phyloP scores from a whole-genome alignment of 2,888 invertebrate species.

The Ryuthela nishihirai region DNA sequence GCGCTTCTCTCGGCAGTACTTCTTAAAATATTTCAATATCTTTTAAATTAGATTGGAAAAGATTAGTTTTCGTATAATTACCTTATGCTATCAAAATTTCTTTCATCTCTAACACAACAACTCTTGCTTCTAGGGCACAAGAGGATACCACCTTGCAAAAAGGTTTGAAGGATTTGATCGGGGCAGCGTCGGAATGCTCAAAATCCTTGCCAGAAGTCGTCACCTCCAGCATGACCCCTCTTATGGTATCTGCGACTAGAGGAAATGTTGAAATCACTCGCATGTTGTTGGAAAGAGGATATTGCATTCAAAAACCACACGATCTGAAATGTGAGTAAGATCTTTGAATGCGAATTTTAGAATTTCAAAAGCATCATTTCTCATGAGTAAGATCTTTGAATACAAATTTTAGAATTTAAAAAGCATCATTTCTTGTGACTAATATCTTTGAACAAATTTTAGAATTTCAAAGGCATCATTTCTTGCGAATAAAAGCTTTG shows the following conservation, averaged over 20 bases:
- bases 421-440: no score
- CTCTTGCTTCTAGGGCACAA: no score
- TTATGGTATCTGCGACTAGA: conserved; percentile 66
- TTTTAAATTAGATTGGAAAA: no score
- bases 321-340: conserved; percentile 55
- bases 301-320: conserved; percentile 64
- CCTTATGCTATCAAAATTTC: no score
- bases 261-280: conserved; percentile 68
- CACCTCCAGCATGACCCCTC: conserved; percentile 58
- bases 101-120: no score
- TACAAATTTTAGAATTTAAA: not conserved
- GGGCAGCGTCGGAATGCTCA: conserved; percentile 15
- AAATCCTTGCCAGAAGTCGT: conserved; percentile 17
- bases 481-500: conserved; percentile 51
- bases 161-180: conserved; percentile 6
- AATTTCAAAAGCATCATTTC: not conserved
- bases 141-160: no score
- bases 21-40: no score
- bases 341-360: not conserved
- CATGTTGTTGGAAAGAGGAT: conserved; percentile 62
- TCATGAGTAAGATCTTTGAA: not conserved
- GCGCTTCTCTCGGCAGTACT: no score
- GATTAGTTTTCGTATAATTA: no score
- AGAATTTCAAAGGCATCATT: no score
- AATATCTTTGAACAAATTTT: no score